A percentile compares a stretch with the other conserved stretches of the same genome.
phyloP scores from a whole-genome alignment of 2,797 vertebrate genomes.

The Menidia menidia region DNA sequence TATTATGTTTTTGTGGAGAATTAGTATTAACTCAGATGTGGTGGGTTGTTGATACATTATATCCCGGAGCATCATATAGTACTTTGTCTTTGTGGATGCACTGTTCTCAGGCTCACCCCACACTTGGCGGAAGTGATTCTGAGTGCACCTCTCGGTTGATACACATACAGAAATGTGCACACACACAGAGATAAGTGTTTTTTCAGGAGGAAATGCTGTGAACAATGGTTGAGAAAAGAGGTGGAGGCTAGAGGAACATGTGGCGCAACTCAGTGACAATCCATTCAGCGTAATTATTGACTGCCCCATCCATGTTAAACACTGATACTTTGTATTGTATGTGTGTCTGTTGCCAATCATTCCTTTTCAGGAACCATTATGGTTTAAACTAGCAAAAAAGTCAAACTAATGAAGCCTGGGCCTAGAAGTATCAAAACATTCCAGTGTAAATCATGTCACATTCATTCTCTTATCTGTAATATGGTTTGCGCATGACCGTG shows the following conservation, averaged over 20 bases:
- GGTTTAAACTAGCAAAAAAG: background rate
- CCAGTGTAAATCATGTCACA: too few species aligned
- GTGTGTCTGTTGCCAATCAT: background rate
- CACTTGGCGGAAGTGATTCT: conserved; percentile 7
- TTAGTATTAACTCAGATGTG: background rate
- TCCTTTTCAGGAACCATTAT: background rate
- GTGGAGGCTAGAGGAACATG: background rate
- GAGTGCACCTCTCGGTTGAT: background rate
- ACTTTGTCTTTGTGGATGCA: conserved; percentile 29
- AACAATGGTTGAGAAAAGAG: conserved; percentile 4
- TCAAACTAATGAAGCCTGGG: background rate
- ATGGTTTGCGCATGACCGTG: too few species aligned
- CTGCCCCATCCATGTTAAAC: conserved; percentile 9
- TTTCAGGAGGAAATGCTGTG: conserved; percentile 1
- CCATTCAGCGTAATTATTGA: background rate
- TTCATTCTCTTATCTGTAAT: too few species aligned
- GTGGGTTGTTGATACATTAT: background rate
- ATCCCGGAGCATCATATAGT: background rate
- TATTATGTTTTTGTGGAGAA: too few species aligned
- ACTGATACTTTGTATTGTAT: background rate
- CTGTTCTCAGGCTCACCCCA: conserved; percentile 4
- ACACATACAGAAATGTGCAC: background rate
- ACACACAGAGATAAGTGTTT: background rate
- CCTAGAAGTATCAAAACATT: background rate
- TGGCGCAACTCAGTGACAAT: background rate